Base-by-base conservation (phyloP, 1,140 invertebrate genomes). In the Drosophila chauvacae region DNA sequence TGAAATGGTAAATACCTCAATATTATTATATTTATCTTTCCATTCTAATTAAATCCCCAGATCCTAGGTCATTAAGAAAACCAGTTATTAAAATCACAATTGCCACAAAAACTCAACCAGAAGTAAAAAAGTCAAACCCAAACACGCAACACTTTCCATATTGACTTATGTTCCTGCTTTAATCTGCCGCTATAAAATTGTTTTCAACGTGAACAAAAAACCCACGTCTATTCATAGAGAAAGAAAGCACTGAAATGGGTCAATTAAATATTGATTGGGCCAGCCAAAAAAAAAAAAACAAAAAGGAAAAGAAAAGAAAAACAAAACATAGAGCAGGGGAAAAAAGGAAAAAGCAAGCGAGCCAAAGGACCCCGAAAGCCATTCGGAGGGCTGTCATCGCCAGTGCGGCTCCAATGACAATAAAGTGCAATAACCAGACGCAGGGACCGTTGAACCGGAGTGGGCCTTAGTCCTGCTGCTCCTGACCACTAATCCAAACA, bases 191-290 rank as follows among this genome's bases (percentile, higher is more conserved):
- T 18, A 55, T 35, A 45, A 70, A 72, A 60, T 60, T 20, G 23
- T 71, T 72, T 72, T 62, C 56, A 42, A 55, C 69, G 23, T 28
- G 37, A 57, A 66, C 33, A 60, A 59, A 58, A 70, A 72, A 59
- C 37, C 30, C 13, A 13, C 11, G 9, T n/a, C 28, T 47, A 68
- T 69, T 69, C 62, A 69, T 53, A 45, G 39, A 13, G 50, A 56
- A 70, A 68, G 48, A 70, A 68, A 37, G 39, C 60, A 35, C 42
- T 47, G 76, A 85, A 81, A 80, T 88, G 80, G 85, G 77, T 90
- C 84, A 88, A 88, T 88, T 88, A 88, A 85, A 81, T 83, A 88
- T 88, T 88, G 84, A 88, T 88, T 88, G 84, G 71, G 57, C 20
- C 60, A 79, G 6, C 56, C 71, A 55, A 79, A 79, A 76, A 53